Evolutionary conservation across 2,888 invertebrate genomes (phyloP), one percentile per base, ranked within the genome.

Genomic region (Drepana falcataria): DNA sequence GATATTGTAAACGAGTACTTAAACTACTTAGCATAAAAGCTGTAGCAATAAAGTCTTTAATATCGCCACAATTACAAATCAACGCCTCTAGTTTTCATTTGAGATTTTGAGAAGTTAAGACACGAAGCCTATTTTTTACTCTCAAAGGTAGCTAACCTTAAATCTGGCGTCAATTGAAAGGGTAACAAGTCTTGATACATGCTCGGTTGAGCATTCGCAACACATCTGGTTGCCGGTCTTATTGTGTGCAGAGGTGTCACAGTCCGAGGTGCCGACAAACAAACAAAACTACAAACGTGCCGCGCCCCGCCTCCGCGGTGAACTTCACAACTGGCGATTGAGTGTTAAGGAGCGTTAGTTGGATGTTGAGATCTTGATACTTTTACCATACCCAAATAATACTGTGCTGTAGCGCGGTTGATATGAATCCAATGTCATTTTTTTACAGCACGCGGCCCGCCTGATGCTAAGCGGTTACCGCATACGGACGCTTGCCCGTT

Each of bases 211-310:
- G 34, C 7, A 33, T 40, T 51, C 51, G 51, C 51, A 40, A 51
- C 40, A 51, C 40, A 51, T 40, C 35, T 37, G 49, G 34, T 21
- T 21, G 7, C 33, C 40, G 40, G 35, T 21, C 35, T 35, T 21
- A 37, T 37, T 51, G 51, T 51, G 6, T 21, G 33, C 4, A 48
- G 4, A 34, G 4, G 40, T 40, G 51, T 40, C 51, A 51, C 37
- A 65, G 63, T 66, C 66, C 54, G 54, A 57, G 51, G 52, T 58
- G 65, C 66, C 67, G 69, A 74, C 73, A 78, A 72, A 75, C 71
- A 76, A 64, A 75, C 67, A 74, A 60, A 71, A 59, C 55, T n/a
- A 55, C 66, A 65, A 35, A 53, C 60, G 57, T 51, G 41, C 57
- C 61, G 66, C 59, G 60, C 60, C 57, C 58, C 61, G 62, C 69